phyloP scores from a whole-genome alignment of 2,113 vertebrate genomes.

The Sigmodon hispidus region DNA sequence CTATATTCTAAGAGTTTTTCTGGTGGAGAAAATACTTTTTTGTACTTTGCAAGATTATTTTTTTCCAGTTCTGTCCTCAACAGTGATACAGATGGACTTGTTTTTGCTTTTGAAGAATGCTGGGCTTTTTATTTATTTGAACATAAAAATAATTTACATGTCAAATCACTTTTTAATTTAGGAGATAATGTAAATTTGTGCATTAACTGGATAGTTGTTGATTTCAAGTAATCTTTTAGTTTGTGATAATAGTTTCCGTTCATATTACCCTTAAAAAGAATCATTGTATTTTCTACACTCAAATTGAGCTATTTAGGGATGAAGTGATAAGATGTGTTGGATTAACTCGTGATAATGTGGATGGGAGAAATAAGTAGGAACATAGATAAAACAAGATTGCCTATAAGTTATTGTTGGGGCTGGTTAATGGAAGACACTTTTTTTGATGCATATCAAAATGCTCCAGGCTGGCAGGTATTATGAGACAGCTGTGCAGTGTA shows the following conservation, averaged over 20 bases:
- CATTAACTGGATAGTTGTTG: not conserved
- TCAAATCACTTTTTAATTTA: slow-evolving; percentile 7
- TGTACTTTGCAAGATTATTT: not conserved
- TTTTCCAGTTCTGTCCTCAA: not conserved
- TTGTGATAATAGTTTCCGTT: not conserved
- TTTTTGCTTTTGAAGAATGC: not conserved
- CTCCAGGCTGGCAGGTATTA: not conserved
- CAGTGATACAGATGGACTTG: not conserved
- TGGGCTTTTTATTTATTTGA: not conserved
- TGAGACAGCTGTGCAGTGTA: not conserved
- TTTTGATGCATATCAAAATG: not conserved
- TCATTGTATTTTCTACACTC: not conserved
- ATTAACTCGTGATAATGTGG: not conserved
- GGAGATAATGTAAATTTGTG: not conserved
- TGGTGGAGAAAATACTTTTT: not conserved
- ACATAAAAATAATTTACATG: not conserved
- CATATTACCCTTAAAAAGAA: not conserved
- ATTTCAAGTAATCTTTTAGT: not conserved
- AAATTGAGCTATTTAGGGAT: not conserved
- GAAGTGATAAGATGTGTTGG: not conserved
- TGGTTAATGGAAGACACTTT: not conserved
- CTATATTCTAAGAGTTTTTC: not conserved
- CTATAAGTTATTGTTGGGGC: not conserved
- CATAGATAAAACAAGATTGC: not conserved
- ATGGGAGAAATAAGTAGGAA: not conserved